These are phyloP conservation scores for Cyrtodaria siliqua DNA, from an alignment of 2,888 invertebrate species.

Conservation along the genomic window DNA sequence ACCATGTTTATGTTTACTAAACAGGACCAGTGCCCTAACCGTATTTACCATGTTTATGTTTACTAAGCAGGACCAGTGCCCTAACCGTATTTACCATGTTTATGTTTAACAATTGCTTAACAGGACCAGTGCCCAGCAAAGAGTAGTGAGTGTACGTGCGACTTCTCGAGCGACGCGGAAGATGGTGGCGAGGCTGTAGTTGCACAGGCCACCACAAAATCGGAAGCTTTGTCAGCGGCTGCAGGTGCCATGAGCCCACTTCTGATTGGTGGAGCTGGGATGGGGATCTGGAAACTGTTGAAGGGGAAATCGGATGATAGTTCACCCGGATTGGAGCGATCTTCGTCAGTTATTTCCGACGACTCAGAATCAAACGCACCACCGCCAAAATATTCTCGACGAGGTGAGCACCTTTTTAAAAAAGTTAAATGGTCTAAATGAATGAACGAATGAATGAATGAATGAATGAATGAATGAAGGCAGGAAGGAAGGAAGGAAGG, in stretches of 20 bases:
- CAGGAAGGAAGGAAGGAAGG: too few relatives aligned
- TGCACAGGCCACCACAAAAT: slow-evolving; percentile 39
- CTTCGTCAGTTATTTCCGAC: slow-evolving; percentile 27
- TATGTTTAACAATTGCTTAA: too few relatives aligned
- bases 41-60: too few relatives aligned
- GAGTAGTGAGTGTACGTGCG: slow-evolving; percentile 39
- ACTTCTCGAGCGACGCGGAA: slow-evolving; percentile 45
- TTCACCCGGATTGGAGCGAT: slow-evolving; percentile 26
- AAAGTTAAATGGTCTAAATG: too few relatives aligned
- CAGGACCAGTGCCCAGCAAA: slow-evolving; percentile 38
- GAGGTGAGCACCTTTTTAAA: slow-evolving; percentile 18
- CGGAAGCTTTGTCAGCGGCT: slow-evolving; percentile 55
- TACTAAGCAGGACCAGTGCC: slow-evolving; percentile 34
- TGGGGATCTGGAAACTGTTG: slow-evolving; percentile 60
- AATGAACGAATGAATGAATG: too few relatives aligned
- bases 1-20: too few relatives aligned
- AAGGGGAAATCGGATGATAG: slow-evolving; percentile 24
- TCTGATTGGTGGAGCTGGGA: slow-evolving; percentile 56
- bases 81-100: neutral
- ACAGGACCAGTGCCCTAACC: too few relatives aligned
- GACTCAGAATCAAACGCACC: neutral
- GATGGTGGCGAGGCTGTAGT: slow-evolving; percentile 37
- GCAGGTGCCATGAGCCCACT: slow-evolving; percentile 64
- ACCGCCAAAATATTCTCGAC: slow-evolving; percentile 33
- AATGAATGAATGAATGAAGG: too few relatives aligned